Evolutionary conservation across 2,888 invertebrate genomes (phyloP), one percentile per base, ranked within the genome.

Genomic region (Pheosia gnoma): DNA sequence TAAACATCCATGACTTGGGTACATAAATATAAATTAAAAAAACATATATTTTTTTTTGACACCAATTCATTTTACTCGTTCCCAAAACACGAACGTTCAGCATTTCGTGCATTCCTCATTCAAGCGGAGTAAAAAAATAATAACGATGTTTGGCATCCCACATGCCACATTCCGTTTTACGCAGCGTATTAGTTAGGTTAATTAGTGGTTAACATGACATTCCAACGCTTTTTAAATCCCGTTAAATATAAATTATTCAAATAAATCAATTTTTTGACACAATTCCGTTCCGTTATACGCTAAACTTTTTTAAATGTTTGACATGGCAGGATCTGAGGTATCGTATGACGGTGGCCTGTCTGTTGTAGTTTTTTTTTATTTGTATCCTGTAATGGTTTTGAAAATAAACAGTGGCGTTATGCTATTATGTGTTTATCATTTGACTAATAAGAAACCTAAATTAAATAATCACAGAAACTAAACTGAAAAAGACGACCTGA

Each of bases 241-340:
- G 78, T 72, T 72, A 74, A 71, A 71, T 71, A 71, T 74, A 57
- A 66, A 67, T 69, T 77, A 75, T 72, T 71, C 69, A 77, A 78
- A 74, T 91, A 91, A 90, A 91, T 91, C 88, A 90, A 71, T 83
- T 90, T 89, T 90, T 89, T 86, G 83, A 86, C 84, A 81, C 84
- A 75, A 89, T 88, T 84, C 87, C 87, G 86, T 89, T 88, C 75
- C 88, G 87, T 87, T 88, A 85, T 78, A 78, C 81, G 84, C 78
- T 83, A 72, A 78, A 78, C 82, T 85, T 89, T 89, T 90, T 88
- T 82, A 83, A 78, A 45, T 43, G 74, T 86, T 81, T 87, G 88
- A 87, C 90, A 87, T 81, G 13, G 79, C 90, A 89, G 91, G 89
- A 91, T 89, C 84, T 87, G 61, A 67, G 78, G 87, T 89, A 78